Evolutionary conservation across 2,113 vertebrate genomes (phyloP), one percentile per base, ranked within the genome.

Genomic region (Xenopus laevis): DNA sequence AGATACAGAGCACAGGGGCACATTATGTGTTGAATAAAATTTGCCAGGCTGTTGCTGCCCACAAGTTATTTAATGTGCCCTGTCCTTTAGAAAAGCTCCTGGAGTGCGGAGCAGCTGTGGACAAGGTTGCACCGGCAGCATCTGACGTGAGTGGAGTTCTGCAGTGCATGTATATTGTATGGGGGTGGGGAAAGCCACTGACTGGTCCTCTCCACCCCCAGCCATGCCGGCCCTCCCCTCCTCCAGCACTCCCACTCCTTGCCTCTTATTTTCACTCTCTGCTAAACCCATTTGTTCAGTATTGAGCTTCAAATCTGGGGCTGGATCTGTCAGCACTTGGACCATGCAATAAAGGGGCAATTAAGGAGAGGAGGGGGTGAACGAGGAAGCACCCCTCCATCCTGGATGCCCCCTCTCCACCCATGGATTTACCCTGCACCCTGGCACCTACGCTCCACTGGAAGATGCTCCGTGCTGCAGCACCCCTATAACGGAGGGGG

Each of bases 371-470:
- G 23, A 68, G 64, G 44, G 44, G 62, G 65, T 15, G 4, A 61
- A 30, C n/a, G 33, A 23, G 60, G 47, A 44, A 53, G 71, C 47
- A 72, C 71, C 71, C 70, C 71, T 44, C 47, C 18, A 3, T 10
- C 47, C 61, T 18, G 52, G 52, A 57, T 55, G 44, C 72, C 64
- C 20, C 61, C 40, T 9, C 71, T 55, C 46, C 64, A 30, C 65
- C 65, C 72, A 75, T 75, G 72, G 72, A 75, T 75, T 46, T 13
- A 50, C 16, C 46, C 40, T 61, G 45, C 72, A 60, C 45, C 55
- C 65, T 68, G 65, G 65, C 72, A 68, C 23, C 72, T 27, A 53
- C 30, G 59, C 55, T 21, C 21, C 72, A 61, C 21, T 68, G 65
- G 65, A 68, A 68, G 72, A 75, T 68, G 72, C 57, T 75, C 16